These are phyloP conservation scores for Rhinophrynus dorsalis DNA, from an alignment of 2,797 vertebrate genomes.

Conservation along the genomic window DNA sequence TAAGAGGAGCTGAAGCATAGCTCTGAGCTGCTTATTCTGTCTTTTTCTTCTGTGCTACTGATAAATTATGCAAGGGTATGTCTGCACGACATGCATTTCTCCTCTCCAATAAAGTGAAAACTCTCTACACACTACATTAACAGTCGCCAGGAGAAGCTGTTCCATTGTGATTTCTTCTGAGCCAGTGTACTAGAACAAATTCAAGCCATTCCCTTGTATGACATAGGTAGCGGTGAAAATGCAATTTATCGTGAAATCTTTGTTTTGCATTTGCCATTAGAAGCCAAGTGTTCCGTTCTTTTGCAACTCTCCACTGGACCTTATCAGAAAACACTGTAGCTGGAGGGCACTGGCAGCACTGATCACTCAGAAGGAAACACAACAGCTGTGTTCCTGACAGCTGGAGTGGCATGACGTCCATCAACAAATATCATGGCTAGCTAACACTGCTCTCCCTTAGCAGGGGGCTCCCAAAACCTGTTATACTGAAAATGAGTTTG, in stretches of 20 bases:
- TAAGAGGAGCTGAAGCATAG: slow-evolving; percentile 33
- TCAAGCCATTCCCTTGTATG: slow-evolving; percentile 58
- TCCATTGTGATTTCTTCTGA: slow-evolving; percentile 56
- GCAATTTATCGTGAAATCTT: slow-evolving; percentile 74
- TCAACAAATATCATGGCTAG: slow-evolving; percentile 74
- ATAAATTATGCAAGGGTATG: slow-evolving; percentile 48
- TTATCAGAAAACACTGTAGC: slow-evolving; percentile 73
- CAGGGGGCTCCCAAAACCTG: slow-evolving; percentile 65
- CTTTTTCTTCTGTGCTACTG: slow-evolving; percentile 48
- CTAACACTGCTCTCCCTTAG: slow-evolving; percentile 66
- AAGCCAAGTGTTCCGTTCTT: slow-evolving; percentile 60
- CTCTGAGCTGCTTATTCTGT: slow-evolving; percentile 22
- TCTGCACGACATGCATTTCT: slow-evolving; percentile 40
- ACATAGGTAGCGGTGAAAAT: slow-evolving; percentile 66
- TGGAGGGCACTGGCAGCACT: slow-evolving; percentile 71
- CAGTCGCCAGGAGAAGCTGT: slow-evolving; percentile 54
- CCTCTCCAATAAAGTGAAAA: slow-evolving; percentile 42
- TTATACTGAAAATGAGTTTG: slow-evolving; percentile 53
- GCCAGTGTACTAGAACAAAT: slow-evolving; percentile 67
- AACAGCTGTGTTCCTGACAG: slow-evolving; percentile 91
- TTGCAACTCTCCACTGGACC: slow-evolving; percentile 71
- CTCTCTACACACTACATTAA: slow-evolving; percentile 54
- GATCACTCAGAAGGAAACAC: slow-evolving; percentile 84
- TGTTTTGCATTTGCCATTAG: slow-evolving; percentile 65
- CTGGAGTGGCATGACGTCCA: slow-evolving; percentile 78